phyloP scores from a whole-genome alignment of 2,797 vertebrate species.

The Bryconaethiops microstoma region DNA sequence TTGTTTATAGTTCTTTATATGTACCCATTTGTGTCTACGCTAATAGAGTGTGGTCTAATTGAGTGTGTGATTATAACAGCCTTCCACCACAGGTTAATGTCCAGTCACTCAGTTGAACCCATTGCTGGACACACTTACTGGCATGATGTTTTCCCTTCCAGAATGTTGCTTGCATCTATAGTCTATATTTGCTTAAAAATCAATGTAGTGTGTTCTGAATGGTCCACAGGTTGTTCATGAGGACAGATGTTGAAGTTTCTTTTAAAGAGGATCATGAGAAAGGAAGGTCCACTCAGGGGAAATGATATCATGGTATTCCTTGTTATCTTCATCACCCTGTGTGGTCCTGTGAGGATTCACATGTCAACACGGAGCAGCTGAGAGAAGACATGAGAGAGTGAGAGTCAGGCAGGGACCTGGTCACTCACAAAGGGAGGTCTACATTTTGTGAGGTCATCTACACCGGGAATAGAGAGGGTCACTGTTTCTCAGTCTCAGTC shows the following conservation, averaged over 20 bases:
- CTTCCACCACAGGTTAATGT: too few species aligned
- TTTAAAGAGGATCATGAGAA: slow-evolving; percentile 14
- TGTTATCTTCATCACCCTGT: slow-evolving; percentile 30
- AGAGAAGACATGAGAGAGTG: slow-evolving; percentile 45
- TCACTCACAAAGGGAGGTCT: slow-evolving; percentile 8
- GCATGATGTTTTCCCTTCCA: neutral
- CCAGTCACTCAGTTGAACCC: too few species aligned
- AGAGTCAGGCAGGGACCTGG: slow-evolving; percentile 22
- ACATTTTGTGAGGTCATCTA: slow-evolving; percentile 8
- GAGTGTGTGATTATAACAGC: too few species aligned
- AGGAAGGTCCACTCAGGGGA: slow-evolving; percentile 20
- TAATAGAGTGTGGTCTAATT: too few species aligned
- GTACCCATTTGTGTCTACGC: too few species aligned
- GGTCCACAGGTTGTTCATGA: slow-evolving; percentile 18
- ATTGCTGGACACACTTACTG: neutral
- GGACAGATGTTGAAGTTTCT: slow-evolving; percentile 25
- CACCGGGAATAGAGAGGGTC: too few species aligned
- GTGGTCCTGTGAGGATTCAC: slow-evolving; percentile 43
- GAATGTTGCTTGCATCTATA: neutral
- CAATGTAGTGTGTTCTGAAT: neutral
- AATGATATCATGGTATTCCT: slow-evolving; percentile 33
- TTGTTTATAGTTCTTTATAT: too few species aligned
- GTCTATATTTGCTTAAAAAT: neutral
- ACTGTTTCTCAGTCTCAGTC: neutral
- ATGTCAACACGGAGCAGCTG: slow-evolving; percentile 48